phyloP scores from a whole-genome alignment of 2,797 vertebrate genomes.

The Betta splendens region DNA sequence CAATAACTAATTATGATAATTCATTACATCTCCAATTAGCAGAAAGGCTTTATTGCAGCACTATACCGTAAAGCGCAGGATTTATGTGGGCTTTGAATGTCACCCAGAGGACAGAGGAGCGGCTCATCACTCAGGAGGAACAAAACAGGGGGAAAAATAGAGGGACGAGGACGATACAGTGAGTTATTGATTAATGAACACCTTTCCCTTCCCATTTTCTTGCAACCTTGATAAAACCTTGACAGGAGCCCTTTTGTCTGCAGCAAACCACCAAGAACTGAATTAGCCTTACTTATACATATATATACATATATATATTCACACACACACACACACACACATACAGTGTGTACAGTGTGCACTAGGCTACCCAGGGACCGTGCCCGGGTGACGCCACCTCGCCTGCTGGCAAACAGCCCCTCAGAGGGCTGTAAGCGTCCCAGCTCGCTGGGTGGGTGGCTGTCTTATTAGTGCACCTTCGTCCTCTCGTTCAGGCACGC shows the following conservation, averaged over 20 bases:
- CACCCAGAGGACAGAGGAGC: constrained; percentile 96
- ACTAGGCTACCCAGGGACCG: constrained; percentile 58
- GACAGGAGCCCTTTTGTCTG: constrained; percentile 33
- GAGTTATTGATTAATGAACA: constrained; percentile 69
- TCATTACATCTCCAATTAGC: constrained; percentile 99
- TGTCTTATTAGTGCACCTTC: constrained; percentile 95
- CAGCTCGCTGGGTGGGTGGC: constrained; percentile 90
- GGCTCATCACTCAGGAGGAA: constrained; percentile 94
- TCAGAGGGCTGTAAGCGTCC: constrained; percentile 93
- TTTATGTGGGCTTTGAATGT: constrained; percentile 99
- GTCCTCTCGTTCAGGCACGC: constrained; percentile 93
- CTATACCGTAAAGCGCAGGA: constrained; percentile 96
- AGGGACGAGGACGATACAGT: constrained; percentile 64
- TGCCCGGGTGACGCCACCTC: constrained; percentile 64
- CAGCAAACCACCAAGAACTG: constrained; percentile 13
- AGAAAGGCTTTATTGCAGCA: constrained; percentile 97
- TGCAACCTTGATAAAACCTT: constrained; percentile 67
- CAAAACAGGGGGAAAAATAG: constrained; percentile 81
- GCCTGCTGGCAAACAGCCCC: constrained; percentile 87
- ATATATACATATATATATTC: no score
- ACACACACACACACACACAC: no score
- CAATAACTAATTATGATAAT: constrained; percentile 99
- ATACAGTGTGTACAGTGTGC: constrained; percentile 55
- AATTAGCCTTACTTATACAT: no score
- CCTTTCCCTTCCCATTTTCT: constrained; percentile 71